These are phyloP conservation scores for Amblyornis subalaris DNA, from an alignment of 2,113 vertebrate species.

Conservation along the genomic window DNA sequence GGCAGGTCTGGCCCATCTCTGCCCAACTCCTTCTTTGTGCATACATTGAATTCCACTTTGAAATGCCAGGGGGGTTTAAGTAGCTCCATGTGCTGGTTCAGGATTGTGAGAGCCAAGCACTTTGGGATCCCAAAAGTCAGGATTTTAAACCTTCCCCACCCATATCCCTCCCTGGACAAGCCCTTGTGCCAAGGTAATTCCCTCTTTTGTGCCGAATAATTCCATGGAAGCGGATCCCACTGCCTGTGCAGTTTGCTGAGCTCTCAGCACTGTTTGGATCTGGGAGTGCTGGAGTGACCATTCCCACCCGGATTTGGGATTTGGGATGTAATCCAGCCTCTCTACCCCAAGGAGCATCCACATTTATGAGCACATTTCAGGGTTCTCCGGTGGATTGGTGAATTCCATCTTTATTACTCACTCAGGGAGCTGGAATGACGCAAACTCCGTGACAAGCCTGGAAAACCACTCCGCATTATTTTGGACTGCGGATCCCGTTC, in stretches of 20 bases:
- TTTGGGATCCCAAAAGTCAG: not conserved
- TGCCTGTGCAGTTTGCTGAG: not conserved
- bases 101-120: not conserved
- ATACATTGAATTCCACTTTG: not conserved
- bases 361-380: fast-evolving
- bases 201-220: not conserved
- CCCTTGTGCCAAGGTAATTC: not conserved
- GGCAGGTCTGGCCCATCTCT: not conserved
- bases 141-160: not conserved
- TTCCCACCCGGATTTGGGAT: not conserved
- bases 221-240: not conserved
- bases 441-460: not conserved
- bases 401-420: not conserved
- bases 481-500: not conserved
- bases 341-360: fast-evolving
- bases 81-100: not conserved
- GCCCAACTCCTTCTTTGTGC: not conserved
- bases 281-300: not conserved
- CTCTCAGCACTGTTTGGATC: not conserved
- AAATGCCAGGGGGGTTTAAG: not conserved
- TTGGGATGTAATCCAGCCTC: not conserved
- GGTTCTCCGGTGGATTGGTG: not conserved
- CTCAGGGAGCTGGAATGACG: not conserved
- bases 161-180: not conserved
- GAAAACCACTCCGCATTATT: not conserved